These are phyloP conservation scores for Melipona quadrifasciata DNA, from an alignment of 1,140 invertebrate genomes.

Conservation along the genomic window DNA sequence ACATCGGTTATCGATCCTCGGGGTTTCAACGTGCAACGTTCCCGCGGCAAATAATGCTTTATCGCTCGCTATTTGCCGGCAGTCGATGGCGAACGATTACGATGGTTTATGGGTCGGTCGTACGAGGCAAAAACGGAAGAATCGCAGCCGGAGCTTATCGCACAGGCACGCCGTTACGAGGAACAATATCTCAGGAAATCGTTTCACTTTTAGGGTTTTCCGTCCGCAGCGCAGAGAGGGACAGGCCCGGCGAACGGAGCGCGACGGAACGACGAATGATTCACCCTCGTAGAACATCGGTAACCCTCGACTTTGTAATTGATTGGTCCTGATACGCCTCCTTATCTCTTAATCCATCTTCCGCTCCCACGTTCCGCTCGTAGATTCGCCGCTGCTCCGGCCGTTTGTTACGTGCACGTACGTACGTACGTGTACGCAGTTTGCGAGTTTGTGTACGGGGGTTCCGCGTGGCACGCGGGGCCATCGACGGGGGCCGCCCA, in stretches of 20 bases:
- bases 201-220: conserved; percentile 54
- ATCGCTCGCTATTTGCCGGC: conserved; percentile 47
- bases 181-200: conserved; percentile 61
- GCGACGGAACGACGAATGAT: conserved; percentile 53
- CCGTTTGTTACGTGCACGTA: conserved; percentile 61
- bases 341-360: conserved; percentile 78
- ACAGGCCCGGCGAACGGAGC: background rate
- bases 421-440: conserved; percentile 7
- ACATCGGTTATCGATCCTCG: conserved; percentile 36
- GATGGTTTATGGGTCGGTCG: conserved; percentile 56
- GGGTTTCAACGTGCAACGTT: conserved; percentile 29
- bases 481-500: conserved; percentile 37
- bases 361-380: conserved; percentile 64
- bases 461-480: conserved; percentile 28
- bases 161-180: conserved; percentile 30
- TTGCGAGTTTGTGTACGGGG: background rate
- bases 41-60: conserved; percentile 53
- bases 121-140: conserved; percentile 48
- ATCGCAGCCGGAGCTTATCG: conserved; percentile 57
- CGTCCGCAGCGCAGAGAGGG: background rate
- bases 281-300: conserved; percentile 54
- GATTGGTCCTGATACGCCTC: conserved; percentile 80
- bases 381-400: conserved; percentile 47
- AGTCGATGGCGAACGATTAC: conserved; percentile 61
- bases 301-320: conserved; percentile 78